Evolutionary conservation across 2,797 vertebrate genomes (phyloP).

Genomic region (Glossophaga mutica): DNA sequence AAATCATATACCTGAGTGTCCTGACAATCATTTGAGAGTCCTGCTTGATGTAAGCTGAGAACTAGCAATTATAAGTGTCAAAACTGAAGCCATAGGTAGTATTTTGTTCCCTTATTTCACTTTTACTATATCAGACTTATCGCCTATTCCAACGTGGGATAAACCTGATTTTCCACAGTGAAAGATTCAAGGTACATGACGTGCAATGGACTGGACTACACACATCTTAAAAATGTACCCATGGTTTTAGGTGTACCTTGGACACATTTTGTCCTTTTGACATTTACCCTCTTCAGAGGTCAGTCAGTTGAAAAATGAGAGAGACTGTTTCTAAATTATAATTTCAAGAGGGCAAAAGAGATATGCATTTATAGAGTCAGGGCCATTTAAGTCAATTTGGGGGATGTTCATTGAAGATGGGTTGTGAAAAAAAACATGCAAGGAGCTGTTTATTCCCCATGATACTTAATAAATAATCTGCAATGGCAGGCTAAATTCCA

Average conservation of each 20-base stretch:
- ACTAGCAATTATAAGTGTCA: background rate
- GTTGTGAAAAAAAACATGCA: background rate
- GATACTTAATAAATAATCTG: background rate
- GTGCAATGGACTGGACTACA: background rate
- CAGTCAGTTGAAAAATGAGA: background rate
- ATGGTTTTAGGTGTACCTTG: background rate
- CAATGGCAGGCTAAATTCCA: background rate
- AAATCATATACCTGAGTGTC: background rate
- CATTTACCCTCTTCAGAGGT: background rate
- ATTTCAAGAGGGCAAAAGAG: background rate
- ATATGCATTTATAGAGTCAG: background rate
- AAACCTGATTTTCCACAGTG: background rate
- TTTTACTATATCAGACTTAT: background rate
- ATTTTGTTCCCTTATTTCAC: background rate
- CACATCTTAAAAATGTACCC: background rate
- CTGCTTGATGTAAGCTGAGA: background rate
- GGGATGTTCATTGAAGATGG: background rate
- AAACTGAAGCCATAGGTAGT: slow-evolving; percentile 13
- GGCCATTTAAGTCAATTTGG: background rate
- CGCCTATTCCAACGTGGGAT: background rate
- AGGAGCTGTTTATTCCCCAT: background rate
- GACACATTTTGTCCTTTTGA: background rate
- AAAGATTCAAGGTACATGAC: background rate
- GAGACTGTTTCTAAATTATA: background rate
- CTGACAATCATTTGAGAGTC: background rate